These are phyloP conservation scores for Nibea albiflora DNA, from an alignment of 2,113 vertebrate genomes.

Conservation along the genomic window DNA sequence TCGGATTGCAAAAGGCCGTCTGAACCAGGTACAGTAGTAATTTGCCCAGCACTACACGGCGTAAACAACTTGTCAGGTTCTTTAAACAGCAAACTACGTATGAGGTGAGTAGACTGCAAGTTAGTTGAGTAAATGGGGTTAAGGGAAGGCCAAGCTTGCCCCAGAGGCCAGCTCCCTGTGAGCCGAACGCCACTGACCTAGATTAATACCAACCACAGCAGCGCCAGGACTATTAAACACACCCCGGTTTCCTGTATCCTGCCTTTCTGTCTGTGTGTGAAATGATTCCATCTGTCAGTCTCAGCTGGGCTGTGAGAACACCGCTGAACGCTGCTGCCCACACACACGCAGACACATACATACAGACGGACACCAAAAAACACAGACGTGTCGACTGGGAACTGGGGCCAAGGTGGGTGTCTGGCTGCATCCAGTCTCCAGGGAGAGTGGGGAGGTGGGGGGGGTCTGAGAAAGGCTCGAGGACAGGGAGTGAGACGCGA, in stretches of 20 bases:
- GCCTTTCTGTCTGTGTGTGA: slow-evolving; percentile 78
- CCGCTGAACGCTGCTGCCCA: slow-evolving; percentile 60
- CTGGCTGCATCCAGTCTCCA: slow-evolving; percentile 62
- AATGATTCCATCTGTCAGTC: slow-evolving; percentile 83
- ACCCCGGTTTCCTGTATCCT: slow-evolving; percentile 75
- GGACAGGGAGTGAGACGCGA: slow-evolving; percentile 27
- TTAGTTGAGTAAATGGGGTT: slow-evolving; percentile 65
- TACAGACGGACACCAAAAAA: slow-evolving; percentile 58
- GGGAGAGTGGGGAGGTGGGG: slow-evolving; percentile 4
- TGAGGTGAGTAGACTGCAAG: slow-evolving; percentile 46
- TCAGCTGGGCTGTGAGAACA: slow-evolving; percentile 77
- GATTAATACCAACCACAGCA: slow-evolving; percentile 76
- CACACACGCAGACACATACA: slow-evolving; percentile 31
- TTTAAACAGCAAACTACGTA: slow-evolving; percentile 38
- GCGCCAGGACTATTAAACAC: slow-evolving; percentile 70
- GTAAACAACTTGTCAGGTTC: slow-evolving; percentile 36
- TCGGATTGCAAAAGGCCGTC: slow-evolving; percentile 8
- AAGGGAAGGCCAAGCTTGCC: slow-evolving; percentile 65
- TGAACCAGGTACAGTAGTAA: slow-evolving; percentile 32
- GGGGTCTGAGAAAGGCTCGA: slow-evolving; percentile 30
- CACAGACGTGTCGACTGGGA: slow-evolving; percentile 63
- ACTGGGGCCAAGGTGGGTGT: slow-evolving; percentile 69
- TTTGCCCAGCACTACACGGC: slow-evolving; percentile 1
- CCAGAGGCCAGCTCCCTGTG: slow-evolving; percentile 60
- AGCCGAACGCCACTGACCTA: slow-evolving; percentile 74